phyloP scores from a whole-genome alignment of 2,888 invertebrate species.

The Drosophila emarginata region DNA sequence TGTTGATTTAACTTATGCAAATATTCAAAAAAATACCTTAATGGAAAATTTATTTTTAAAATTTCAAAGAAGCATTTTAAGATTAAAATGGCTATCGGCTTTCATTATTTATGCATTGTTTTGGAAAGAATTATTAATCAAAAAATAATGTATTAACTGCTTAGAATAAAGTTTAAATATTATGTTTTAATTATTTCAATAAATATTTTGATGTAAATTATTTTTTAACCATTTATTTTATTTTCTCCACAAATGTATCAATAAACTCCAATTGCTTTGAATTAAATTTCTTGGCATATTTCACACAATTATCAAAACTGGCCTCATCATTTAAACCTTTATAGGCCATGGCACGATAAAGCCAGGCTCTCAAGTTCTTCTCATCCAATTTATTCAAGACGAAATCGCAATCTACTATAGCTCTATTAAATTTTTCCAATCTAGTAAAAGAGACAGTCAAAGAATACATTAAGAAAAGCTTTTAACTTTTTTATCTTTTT shows the following conservation, averaged over 20 bases:
- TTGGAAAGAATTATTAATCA: too few species aligned
- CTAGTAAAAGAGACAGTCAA: conserved; percentile 43
- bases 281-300: conserved; percentile 86
- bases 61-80: too few species aligned
- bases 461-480: too few species aligned
- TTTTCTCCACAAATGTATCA: conserved; percentile 83
- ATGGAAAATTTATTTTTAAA: background rate
- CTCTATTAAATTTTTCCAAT: conserved; percentile 85
- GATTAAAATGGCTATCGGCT: too few species aligned
- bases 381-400: conserved; percentile 88
- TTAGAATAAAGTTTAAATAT: too few species aligned
- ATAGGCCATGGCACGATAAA: conserved; percentile 89
- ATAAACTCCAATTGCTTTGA: conserved; percentile 86
- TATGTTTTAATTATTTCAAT: background rate
- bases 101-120: too few species aligned
- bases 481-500: background rate
- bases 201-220: background rate
- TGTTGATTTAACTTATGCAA: conserved; percentile 12
- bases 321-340: conserved; percentile 85
- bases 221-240: background rate
- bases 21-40: background rate
- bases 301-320: conserved; percentile 85
- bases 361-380: conserved; percentile 88
- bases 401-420: conserved; percentile 88
- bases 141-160: too few species aligned